A percentile compares a stretch with the other conserved stretches of the same genome.
Evolutionary conservation across 1,140 invertebrate species (phyloP).

Genomic region (Caerostris extrusa): DNA sequence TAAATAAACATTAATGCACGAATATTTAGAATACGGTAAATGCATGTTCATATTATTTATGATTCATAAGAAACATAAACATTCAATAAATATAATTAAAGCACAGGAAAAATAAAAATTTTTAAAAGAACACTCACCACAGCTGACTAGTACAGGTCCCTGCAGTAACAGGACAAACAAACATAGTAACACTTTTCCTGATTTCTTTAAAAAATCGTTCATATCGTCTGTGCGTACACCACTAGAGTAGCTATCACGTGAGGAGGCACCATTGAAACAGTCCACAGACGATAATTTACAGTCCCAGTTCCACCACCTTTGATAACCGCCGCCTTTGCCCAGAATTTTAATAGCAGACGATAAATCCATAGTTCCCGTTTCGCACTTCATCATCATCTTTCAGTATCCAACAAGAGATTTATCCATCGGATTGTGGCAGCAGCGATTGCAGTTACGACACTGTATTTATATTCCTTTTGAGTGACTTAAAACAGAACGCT

Average conservation of each 20-base stretch:
- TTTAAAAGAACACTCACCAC: constrained; percentile 52
- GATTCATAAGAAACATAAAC: neutral
- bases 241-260: neutral
- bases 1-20: no score
- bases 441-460: neutral
- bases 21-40: no score
- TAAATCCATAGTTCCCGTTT: constrained; percentile 60
- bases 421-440: constrained; percentile 54
- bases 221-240: neutral
- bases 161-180: constrained; percentile 59
- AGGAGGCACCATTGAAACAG: constrained; percentile 33
- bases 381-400: constrained; percentile 19
- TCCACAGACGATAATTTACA: constrained; percentile 31
- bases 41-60: no score
- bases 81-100: neutral
- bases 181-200: constrained; percentile 70
- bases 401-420: constrained; percentile 48
- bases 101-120: neutral
- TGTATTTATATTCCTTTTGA: neutral
- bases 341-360: constrained; percentile 60
- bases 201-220: constrained; percentile 65
- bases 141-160: constrained; percentile 69
- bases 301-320: constrained; percentile 53
- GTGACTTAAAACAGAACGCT: neutral
- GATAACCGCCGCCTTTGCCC: constrained; percentile 46